These are phyloP conservation scores for Hypena proboscidalis DNA, from an alignment of 2,888 invertebrate species.

Conservation along the genomic window DNA sequence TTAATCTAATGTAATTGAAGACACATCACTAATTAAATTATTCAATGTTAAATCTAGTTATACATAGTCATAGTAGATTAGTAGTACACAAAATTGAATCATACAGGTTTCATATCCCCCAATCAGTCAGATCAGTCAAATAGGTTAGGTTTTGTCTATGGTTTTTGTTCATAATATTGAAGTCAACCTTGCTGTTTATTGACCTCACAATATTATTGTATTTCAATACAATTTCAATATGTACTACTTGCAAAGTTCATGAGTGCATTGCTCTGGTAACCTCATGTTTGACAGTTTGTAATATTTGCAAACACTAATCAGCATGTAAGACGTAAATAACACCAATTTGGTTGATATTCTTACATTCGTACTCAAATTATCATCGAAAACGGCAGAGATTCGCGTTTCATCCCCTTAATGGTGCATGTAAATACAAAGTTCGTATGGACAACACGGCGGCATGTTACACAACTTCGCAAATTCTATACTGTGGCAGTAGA, in stretches of 20 bases:
- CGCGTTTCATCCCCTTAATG: constrained; percentile 50
- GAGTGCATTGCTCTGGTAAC: constrained; percentile 29
- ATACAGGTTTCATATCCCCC: constrained; percentile 6
- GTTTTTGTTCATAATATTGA: constrained; percentile 13
- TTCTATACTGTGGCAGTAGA: constrained; percentile 42
- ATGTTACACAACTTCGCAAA: constrained; percentile 73
- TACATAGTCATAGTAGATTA: no score
- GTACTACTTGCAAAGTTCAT: constrained; percentile 12
- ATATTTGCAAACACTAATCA: constrained; percentile 46
- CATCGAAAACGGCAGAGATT: constrained; percentile 28
- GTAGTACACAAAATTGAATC: no score
- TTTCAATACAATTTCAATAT: no score
- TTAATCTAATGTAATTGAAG: no score
- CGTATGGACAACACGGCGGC: constrained; percentile 61
- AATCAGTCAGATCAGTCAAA: constrained; percentile 29
- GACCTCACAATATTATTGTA: no score
- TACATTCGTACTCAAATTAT: constrained; percentile 27
- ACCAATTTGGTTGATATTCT: constrained; percentile 16
- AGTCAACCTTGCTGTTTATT: neutral
- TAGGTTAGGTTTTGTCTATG: constrained; percentile 44
- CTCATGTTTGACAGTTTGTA: constrained; percentile 37
- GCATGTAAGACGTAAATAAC: constrained; percentile 29
- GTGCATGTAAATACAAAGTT: constrained; percentile 50
- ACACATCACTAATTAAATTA: no score
- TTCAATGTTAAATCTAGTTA: no score